Conservation (phyloP, 2,113 vertebrate genomes). For the Eptatretus burgeri region DNA sequence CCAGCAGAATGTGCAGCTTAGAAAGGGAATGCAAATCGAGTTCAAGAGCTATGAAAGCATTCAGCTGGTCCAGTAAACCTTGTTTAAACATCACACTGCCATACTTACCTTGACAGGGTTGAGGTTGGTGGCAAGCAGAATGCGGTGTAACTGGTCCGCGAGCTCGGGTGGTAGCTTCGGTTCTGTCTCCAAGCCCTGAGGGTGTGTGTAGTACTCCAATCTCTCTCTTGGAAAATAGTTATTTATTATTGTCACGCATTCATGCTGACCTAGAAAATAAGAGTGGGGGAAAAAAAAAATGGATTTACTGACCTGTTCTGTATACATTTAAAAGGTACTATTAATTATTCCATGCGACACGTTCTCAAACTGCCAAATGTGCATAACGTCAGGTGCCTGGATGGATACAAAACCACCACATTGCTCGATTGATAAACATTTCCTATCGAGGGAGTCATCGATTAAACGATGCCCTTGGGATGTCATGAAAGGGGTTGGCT, state of each 20-base stretch:
- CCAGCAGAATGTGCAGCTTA: not conserved
- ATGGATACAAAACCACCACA: no score
- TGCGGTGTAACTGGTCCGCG: conserved; percentile 63
- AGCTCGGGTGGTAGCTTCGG: conserved; percentile 56
- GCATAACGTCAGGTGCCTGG: no score
- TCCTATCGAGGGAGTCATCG: no score
- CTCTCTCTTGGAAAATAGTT: conserved; percentile 79
- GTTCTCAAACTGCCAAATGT: no score
- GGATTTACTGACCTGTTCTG: no score
- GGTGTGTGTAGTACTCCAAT: conserved; percentile 69
- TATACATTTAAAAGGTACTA: no score
- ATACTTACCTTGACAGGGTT: conserved; percentile 64
- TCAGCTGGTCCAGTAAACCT: not conserved
- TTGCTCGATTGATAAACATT: no score
- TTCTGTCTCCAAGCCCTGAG: conserved; percentile 70
- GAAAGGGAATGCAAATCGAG: not conserved
- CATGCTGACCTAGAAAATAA: conserved; percentile 43
- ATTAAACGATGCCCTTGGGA: no score
- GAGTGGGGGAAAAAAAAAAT: no score
- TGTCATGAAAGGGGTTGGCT: no score
- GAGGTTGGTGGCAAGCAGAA: conserved; percentile 83
- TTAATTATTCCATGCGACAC: no score
- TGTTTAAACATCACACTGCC: not conserved
- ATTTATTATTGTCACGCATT: conserved; percentile 88
- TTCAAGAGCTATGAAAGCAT: not conserved